Evolutionary conservation across 1,140 invertebrate species (phyloP).

Genomic region (Philopotamus ludificatus): DNA sequence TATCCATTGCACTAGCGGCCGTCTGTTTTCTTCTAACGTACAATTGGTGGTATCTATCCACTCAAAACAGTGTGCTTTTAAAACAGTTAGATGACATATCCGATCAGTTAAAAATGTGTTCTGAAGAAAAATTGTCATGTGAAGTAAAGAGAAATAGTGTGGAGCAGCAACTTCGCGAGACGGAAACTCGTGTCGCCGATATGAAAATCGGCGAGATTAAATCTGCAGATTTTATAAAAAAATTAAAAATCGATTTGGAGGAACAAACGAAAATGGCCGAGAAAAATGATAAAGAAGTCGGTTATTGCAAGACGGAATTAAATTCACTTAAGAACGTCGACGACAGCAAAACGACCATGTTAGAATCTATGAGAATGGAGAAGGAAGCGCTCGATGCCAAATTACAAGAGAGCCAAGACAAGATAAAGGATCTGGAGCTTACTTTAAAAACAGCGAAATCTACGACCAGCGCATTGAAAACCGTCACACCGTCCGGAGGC

Average conservation of each 20-base stretch:
- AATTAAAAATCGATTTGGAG: slow-evolving; percentile 19
- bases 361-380: slow-evolving; percentile 49
- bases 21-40: slow-evolving; percentile 53
- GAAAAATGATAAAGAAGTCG: slow-evolving; percentile 44
- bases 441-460: slow-evolving; percentile 9
- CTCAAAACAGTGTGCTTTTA: slow-evolving; percentile 54
- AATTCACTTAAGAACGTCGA: slow-evolving; percentile 51
- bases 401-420: slow-evolving; percentile 43
- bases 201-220: slow-evolving; percentile 9
- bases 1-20: slow-evolving; percentile 50
- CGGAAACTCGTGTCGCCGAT: slow-evolving; percentile 12
- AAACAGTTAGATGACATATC: slow-evolving; percentile 53
- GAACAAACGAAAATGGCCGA: slow-evolving; percentile 34
- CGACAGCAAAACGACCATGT: slow-evolving; percentile 45
- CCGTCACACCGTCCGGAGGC: background rate
- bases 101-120: slow-evolving; percentile 51
- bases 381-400: slow-evolving; percentile 46
- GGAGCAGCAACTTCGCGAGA: slow-evolving; percentile 17
- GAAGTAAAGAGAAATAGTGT: slow-evolving; percentile 16
- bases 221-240: slow-evolving; percentile 13
- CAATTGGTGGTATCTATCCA: slow-evolving; percentile 56
- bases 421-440: slow-evolving; percentile 34
- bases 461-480: background rate
- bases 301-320: slow-evolving; percentile 49
- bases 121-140: slow-evolving; percentile 31